Conservation (phyloP, 2,113 vertebrate species). For the Macroglossus sobrinus region DNA sequence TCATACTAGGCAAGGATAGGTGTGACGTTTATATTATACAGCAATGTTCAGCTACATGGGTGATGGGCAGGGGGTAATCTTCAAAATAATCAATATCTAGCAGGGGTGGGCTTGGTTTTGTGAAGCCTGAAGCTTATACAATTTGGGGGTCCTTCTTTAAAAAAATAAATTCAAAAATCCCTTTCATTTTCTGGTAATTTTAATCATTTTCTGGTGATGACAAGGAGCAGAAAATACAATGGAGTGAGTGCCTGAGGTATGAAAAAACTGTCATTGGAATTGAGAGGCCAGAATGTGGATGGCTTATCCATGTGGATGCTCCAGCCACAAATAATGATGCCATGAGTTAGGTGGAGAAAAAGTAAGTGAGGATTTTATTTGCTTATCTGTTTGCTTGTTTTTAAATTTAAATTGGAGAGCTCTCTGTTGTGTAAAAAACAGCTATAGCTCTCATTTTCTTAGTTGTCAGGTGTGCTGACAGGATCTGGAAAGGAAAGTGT, state of each 20-base stretch:
- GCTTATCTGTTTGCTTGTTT: not conserved
- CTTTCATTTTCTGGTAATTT: not conserved
- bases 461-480: not conserved
- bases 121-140: not conserved
- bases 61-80: not conserved
- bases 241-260: not conserved
- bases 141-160: not conserved
- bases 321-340: not conserved
- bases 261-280: not conserved
- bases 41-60: not conserved
- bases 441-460: not conserved
- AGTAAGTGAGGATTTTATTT: not conserved
- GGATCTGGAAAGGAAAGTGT: not conserved
- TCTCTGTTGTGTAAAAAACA: not conserved
- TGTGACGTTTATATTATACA: not conserved
- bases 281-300: not conserved
- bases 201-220: not conserved
- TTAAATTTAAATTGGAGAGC: not conserved
- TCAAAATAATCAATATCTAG: not conserved
- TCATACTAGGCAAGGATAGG: not conserved
- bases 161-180: not conserved
- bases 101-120: not conserved
- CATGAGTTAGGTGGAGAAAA: not conserved
- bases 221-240: not conserved
- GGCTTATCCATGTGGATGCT: not conserved